These are phyloP conservation scores for Hemibagrus guttatus DNA, from an alignment of 2,797 vertebrate species.

Conservation along the genomic window DNA sequence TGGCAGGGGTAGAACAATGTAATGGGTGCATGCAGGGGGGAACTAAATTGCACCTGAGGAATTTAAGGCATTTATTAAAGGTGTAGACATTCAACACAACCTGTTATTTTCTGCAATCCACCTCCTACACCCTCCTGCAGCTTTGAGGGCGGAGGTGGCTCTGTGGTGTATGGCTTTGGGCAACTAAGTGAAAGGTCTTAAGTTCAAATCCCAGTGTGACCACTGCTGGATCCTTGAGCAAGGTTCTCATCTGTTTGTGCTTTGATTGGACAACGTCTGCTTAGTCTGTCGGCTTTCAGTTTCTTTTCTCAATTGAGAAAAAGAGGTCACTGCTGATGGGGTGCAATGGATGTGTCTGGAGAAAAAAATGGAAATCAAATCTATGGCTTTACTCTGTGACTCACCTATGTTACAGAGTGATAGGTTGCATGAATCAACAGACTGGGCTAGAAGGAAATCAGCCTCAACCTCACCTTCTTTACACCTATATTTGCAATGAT, in stretches of 20 bases:
- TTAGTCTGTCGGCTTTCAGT: not conserved
- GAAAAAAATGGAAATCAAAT: not conserved
- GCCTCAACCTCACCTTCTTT: not conserved
- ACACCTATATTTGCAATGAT: not conserved
- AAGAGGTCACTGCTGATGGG: not conserved
- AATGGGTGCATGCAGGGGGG: conserved; percentile 36
- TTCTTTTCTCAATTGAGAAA: not conserved
- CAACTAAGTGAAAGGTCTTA: not conserved
- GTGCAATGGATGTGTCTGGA: not conserved
- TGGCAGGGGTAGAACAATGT: not conserved
- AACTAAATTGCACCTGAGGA: conserved; percentile 72
- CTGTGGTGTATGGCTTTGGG: not conserved
- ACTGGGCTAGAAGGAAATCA: not conserved
- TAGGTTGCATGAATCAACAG: not conserved
- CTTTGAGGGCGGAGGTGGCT: conserved; percentile 26
- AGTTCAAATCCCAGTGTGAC: not conserved
- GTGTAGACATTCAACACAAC: conserved; percentile 58
- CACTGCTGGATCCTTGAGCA: not conserved
- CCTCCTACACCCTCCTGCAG: conserved; percentile 43
- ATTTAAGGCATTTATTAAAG: conserved; percentile 73
- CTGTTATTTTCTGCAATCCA: conserved; percentile 27
- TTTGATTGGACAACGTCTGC: not conserved
- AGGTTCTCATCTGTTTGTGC: not conserved
- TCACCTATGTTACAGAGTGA: not conserved
- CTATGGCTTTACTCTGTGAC: not conserved